phyloP scores from a whole-genome alignment of 1,140 invertebrate genomes.

The Eurosta solidaginis region DNA sequence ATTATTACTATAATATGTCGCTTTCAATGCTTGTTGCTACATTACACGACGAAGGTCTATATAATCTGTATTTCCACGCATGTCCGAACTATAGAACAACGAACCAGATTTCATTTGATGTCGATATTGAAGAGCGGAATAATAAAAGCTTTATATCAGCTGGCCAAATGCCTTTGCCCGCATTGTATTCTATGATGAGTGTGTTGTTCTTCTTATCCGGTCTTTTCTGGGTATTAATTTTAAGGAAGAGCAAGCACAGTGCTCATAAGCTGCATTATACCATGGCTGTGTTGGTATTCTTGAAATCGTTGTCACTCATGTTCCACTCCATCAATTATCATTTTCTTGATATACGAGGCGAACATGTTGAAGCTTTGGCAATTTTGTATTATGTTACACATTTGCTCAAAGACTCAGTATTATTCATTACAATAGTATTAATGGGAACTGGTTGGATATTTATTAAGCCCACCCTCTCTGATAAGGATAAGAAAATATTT shows the following conservation, averaged over 20 bases:
- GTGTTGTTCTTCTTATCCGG: slow-evolving; percentile 88
- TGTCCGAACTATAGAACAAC: slow-evolving; percentile 72
- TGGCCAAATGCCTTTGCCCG: slow-evolving; percentile 93
- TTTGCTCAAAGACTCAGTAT: slow-evolving; percentile 89
- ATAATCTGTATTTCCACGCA: slow-evolving; percentile 95
- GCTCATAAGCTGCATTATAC: slow-evolving; percentile 97
- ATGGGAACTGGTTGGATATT: slow-evolving; percentile 99
- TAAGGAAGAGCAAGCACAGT: slow-evolving; percentile 81
- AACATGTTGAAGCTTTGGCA: slow-evolving; percentile 95
- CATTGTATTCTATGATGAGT: slow-evolving; percentile 90
- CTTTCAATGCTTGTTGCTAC: slow-evolving; percentile 83
- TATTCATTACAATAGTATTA: slow-evolving; percentile 95
- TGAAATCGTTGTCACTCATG: slow-evolving; percentile 90
- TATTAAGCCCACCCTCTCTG: slow-evolving; percentile 95
- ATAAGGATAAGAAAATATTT: slow-evolving; percentile 96
- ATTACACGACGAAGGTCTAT: slow-evolving; percentile 85
- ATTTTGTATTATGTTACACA: slow-evolving; percentile 96
- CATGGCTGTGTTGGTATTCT: slow-evolving; percentile 91
- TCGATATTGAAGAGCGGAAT: slow-evolving; percentile 85
- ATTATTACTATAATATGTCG: slow-evolving; percentile 61
- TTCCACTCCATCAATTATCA: slow-evolving; percentile 98
- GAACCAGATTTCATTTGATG: slow-evolving; percentile 59
- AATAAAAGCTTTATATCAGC: slow-evolving; percentile 91
- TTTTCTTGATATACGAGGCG: slow-evolving; percentile 90
- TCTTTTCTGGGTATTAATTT: slow-evolving; percentile 88